phyloP scores from a whole-genome alignment of 2,888 invertebrate species.

The Nephrocerus scutellatus region DNA sequence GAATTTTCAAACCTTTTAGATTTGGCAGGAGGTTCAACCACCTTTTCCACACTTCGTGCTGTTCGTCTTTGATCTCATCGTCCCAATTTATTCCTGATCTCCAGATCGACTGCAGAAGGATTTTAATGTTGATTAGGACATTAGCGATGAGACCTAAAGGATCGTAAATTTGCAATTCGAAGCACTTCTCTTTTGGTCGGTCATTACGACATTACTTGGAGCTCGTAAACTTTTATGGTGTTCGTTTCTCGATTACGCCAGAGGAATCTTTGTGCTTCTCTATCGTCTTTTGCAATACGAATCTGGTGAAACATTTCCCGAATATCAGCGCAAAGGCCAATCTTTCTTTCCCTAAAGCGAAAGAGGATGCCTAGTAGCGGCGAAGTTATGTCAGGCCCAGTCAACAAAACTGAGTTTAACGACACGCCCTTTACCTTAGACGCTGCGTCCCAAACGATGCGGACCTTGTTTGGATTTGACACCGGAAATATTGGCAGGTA shows the following conservation, averaged over 20 bases:
- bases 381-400: not conserved
- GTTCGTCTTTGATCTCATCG: no score
- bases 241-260: not conserved
- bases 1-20: no score
- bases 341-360: not conserved
- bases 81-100: no score
- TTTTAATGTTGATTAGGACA: no score
- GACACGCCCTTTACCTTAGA: not conserved
- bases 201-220: no score
- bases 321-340: not conserved
- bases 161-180: not conserved
- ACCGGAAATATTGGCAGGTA: not conserved
- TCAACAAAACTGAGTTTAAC: not conserved
- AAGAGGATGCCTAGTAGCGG: not conserved
- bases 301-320: not conserved
- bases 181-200: conserved; percentile 8
- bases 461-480: not conserved
- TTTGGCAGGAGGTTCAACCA: no score
- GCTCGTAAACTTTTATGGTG: no score
- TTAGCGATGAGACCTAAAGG: no score
- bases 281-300: not conserved
- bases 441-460: not conserved
- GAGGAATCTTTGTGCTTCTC: not conserved
- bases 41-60: no score
- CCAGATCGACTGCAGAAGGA: no score